Evolutionary conservation across 2,888 invertebrate species (phyloP).

Genomic region (Sphaeridia pumilis): DNA sequence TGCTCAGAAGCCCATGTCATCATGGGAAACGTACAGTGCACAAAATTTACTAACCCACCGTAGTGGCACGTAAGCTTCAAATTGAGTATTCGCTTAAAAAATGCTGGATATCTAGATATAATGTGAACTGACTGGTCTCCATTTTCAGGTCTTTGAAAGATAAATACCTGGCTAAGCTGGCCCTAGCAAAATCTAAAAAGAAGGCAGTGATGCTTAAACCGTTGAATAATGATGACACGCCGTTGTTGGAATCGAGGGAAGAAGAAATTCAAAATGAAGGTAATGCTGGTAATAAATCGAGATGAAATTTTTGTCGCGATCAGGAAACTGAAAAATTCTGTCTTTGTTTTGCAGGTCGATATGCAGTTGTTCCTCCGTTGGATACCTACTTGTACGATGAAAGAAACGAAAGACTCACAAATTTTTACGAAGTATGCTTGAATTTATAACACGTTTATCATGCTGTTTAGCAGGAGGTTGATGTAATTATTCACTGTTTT

Average conservation of each 20-base stretch:
- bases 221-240: slow-evolving; percentile 36
- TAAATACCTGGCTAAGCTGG: slow-evolving; percentile 61
- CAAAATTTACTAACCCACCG: too few species aligned
- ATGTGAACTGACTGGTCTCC: too few species aligned
- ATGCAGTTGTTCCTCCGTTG: slow-evolving; percentile 72
- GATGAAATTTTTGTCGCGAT: not conserved
- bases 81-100: too few species aligned
- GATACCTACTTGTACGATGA: slow-evolving; percentile 75
- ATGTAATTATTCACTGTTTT: slow-evolving; percentile 21
- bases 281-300: slow-evolving; percentile 5
- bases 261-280: slow-evolving; percentile 26
- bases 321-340: not conserved
- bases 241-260: slow-evolving; percentile 36
- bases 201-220: slow-evolving; percentile 56
- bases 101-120: too few species aligned
- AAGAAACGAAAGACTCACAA: too few species aligned
- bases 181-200: slow-evolving; percentile 77
- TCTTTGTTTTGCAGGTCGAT: slow-evolving; percentile 49
- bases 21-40: too few species aligned
- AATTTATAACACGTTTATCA: too few species aligned
- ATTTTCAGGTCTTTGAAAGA: not conserved
- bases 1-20: too few species aligned
- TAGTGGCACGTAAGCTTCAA: too few species aligned
- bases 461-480: not conserved
- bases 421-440: too few species aligned